A percentile compares a stretch with the other conserved stretches of the same genome.
Evolutionary conservation across 1,140 invertebrate genomes (phyloP).

Genomic region (Octopus bimaculoides): DNA sequence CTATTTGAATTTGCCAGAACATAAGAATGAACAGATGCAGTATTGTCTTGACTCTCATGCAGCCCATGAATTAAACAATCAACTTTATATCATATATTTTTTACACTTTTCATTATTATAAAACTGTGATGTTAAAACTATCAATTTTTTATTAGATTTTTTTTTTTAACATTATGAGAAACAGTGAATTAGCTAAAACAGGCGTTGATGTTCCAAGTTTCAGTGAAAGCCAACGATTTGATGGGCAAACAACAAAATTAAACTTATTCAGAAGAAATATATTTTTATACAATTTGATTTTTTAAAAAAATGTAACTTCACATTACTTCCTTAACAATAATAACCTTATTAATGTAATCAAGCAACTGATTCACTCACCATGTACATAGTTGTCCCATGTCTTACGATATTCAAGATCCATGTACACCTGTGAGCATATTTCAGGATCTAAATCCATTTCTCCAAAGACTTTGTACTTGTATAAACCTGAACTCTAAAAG

Average conservation of each 20-base stretch:
- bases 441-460: slow-evolving; percentile 40
- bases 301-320: too few relatives aligned
- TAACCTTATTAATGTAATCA: background rate
- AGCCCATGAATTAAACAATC: background rate
- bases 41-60: too few relatives aligned
- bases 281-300: too few relatives aligned
- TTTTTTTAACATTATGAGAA: too few relatives aligned
- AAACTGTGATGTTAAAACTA: background rate
- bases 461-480: slow-evolving; percentile 53
- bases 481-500: slow-evolving; percentile 47
- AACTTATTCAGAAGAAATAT: too few relatives aligned
- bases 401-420: slow-evolving; percentile 51
- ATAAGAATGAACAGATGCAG: too few relatives aligned
- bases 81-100: background rate
- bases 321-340: background rate
- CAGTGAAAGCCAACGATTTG: too few relatives aligned
- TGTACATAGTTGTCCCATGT: slow-evolving; percentile 51
- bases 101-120: background rate
- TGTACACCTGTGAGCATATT: slow-evolving; percentile 49
- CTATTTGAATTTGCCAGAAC: too few relatives aligned
- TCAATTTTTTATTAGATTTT: too few relatives aligned
- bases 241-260: too few relatives aligned
- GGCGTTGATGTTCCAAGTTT: too few relatives aligned
- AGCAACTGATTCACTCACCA: slow-evolving; percentile 30
- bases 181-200: too few relatives aligned